Percentiles rank a stretch among this genome's conserved stretches.
Conservation (phyloP, 1,140 invertebrate genomes). For the Zaprionus camerounensis region DNA sequence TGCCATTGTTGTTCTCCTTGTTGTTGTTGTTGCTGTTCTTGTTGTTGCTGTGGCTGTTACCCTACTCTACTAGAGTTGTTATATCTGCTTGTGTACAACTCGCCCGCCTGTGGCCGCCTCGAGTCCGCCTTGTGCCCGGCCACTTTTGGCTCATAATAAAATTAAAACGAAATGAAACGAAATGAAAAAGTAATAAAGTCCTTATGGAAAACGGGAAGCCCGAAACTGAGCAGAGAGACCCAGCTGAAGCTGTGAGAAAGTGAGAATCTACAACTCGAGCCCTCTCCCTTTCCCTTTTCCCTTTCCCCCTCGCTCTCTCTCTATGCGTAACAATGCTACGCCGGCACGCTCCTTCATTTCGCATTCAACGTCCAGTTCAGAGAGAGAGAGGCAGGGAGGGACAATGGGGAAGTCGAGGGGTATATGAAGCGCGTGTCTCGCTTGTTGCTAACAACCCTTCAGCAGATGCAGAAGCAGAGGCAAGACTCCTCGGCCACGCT, state of each 20-base stretch:
- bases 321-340: neutral
- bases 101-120: slow-evolving; percentile 49
- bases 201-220: slow-evolving; percentile 74
- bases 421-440: neutral
- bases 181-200: slow-evolving; percentile 83
- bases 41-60: slow-evolving; percentile 15
- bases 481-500: neutral
- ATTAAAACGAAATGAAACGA: slow-evolving; percentile 83
- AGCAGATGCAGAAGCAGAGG: neutral
- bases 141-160: slow-evolving; percentile 80
- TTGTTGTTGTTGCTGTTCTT: slow-evolving; percentile 5
- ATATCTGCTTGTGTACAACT: slow-evolving; percentile 40
- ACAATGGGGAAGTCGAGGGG: neutral
- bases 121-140: neutral
- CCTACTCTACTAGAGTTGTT: slow-evolving; percentile 16
- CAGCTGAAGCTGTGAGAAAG: slow-evolving; percentile 1
- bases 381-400: neutral
- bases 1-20: neutral
- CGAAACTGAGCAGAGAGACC: too few relatives aligned
- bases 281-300: neutral
- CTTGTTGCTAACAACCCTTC: slow-evolving; percentile 52
- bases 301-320: neutral
- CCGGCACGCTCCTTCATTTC: slow-evolving; percentile 34
- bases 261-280: slow-evolving; percentile 22
- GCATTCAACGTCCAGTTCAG: slow-evolving; percentile 41